phyloP scores from a whole-genome alignment of 2,113 vertebrate species.

The Gasterosteus aculeatus region DNA sequence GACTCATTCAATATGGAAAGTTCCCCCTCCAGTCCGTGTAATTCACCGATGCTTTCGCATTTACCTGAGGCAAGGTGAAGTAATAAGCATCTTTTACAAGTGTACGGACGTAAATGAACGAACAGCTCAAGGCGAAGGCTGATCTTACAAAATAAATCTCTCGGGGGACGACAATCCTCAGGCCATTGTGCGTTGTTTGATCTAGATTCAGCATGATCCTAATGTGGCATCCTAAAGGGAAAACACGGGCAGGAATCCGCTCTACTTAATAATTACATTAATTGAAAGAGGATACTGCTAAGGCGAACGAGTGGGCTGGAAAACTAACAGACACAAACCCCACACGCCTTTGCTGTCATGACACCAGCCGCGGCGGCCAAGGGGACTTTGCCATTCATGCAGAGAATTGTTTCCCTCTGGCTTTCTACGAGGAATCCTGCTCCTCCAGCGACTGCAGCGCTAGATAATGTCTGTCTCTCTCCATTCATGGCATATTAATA shows the following conservation, averaged over 20 bases:
- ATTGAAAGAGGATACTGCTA: conserved; percentile 7
- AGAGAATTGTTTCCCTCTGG: conserved; percentile 52
- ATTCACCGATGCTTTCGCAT: conserved; percentile 31
- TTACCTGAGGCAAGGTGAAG: conserved; percentile 12
- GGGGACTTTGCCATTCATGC: conserved; percentile 41
- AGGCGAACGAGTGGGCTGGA: conserved; percentile 6
- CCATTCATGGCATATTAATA: conserved; percentile 83
- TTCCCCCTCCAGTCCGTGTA: conserved; percentile 20
- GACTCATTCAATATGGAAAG: conserved; percentile 51
- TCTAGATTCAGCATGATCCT: conserved; percentile 1
- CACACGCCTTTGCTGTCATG: conserved; percentile 29
- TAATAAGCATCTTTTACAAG: conserved; percentile 6
- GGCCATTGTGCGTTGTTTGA: background rate
- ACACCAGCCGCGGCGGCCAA: conserved; percentile 40
- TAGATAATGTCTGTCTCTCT: conserved; percentile 79
- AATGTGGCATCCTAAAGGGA: background rate
- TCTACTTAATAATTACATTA: background rate
- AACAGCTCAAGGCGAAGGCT: background rate
- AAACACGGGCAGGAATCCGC: background rate
- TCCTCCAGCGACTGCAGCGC: conserved; percentile 40
- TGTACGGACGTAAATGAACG: conserved; percentile 13
- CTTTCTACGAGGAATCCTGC: conserved; percentile 63
- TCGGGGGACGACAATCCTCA: background rate
- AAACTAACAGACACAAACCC: conserved; percentile 25
- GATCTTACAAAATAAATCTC: background rate